These are phyloP conservation scores for Dufourea novaeangliae DNA, from an alignment of 1,140 invertebrate genomes.

Conservation along the genomic window DNA sequence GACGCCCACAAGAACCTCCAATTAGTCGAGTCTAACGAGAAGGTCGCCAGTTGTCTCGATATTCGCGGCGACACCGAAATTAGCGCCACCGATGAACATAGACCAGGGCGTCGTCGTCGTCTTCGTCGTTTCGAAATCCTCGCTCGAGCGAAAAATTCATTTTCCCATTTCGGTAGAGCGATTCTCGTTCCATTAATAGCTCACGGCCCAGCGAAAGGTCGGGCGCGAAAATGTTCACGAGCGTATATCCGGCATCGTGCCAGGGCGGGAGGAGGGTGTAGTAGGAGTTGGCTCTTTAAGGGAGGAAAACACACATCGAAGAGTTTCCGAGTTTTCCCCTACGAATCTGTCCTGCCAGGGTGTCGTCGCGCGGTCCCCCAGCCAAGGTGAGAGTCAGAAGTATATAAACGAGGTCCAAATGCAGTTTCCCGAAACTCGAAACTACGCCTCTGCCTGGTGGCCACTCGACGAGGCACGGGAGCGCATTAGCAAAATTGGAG, in stretches of 20 bases:
- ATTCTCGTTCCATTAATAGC: constrained; percentile 46
- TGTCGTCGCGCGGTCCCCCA: not conserved
- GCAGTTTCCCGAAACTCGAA: constrained; percentile 54
- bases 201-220: constrained; percentile 27
- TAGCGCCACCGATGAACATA: not conserved
- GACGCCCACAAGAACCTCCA: not conserved
- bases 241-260: constrained; percentile 27
- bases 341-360: not conserved
- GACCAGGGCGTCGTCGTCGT: too few relatives aligned
- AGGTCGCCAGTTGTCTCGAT: not conserved
- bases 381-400: constrained; percentile 43
- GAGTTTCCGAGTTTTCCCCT: constrained; percentile 42
- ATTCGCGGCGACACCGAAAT: not conserved
- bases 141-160: not conserved
- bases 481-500: constrained; percentile 75
- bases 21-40: not conserved
- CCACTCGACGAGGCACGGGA: constrained; percentile 29
- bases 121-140: constrained; percentile 12
- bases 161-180: constrained; percentile 45
- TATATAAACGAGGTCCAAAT: constrained; percentile 27
- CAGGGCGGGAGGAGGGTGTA: not conserved
- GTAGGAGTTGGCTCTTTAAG: constrained; percentile 1
- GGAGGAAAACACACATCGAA: not conserved
- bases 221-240: constrained; percentile 25
- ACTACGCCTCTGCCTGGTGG: constrained; percentile 30